phyloP scores from a whole-genome alignment of 1,140 invertebrate species.

The Brevipalpus yothersi region DNA sequence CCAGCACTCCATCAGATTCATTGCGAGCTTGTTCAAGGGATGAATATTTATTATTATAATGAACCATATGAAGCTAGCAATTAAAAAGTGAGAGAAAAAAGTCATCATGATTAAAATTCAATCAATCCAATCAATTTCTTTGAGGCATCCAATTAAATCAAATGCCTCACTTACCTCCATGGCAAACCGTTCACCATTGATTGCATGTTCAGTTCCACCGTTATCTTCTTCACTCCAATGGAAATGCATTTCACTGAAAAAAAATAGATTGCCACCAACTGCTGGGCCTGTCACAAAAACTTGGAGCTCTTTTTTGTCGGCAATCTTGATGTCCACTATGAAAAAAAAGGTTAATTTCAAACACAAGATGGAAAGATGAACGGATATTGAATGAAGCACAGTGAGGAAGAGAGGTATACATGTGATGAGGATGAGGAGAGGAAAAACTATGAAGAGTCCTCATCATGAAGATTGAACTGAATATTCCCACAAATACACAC shows the following conservation, averaged over 20 bases:
- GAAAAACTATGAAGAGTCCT: neutral
- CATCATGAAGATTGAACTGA: neutral
- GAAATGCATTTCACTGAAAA: conserved; percentile 21
- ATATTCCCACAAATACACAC: neutral
- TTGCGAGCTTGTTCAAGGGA: conserved; percentile 28
- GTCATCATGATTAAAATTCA: neutral
- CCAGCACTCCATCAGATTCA: conserved; percentile 34
- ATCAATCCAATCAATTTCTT: neutral
- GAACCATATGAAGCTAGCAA: conserved; percentile 37
- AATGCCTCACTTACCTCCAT: neutral
- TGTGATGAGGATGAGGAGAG: neutral
- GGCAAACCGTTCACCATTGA: neutral
- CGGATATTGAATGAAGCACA: neutral
- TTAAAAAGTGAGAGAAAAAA: neutral
- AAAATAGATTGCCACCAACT: neutral
- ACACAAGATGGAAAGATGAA: neutral
- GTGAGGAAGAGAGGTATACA: neutral
- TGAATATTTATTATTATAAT: conserved; percentile 31
- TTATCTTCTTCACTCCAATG: conserved; percentile 21
- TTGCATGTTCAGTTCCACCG: conserved; percentile 19
- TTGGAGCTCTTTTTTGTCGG: neutral
- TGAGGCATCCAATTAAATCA: neutral
- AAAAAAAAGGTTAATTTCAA: neutral
- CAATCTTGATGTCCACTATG: neutral
- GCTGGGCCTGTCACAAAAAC: neutral